A percentile compares a stretch with the other conserved stretches of the same genome.
These are phyloP conservation scores for Luffia ferchaultella DNA, from an alignment of 2,888 invertebrate genomes.

Conservation along the genomic window DNA sequence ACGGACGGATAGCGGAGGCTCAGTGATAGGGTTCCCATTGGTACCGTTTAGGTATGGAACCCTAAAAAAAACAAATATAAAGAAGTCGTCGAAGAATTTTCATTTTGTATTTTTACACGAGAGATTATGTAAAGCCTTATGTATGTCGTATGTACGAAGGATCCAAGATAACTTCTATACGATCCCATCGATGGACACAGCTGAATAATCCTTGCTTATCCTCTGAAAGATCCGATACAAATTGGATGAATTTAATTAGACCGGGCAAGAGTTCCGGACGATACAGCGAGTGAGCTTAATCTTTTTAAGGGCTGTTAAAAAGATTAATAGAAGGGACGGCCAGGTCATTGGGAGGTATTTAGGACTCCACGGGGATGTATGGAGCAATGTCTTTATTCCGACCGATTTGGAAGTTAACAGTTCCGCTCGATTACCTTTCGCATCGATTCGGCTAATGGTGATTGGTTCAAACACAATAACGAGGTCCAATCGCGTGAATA, in stretches of 20 bases:
- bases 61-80: too few relatives aligned
- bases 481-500: not conserved
- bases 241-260: constrained; percentile 31
- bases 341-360: constrained; percentile 41
- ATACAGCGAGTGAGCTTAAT: constrained; percentile 19
- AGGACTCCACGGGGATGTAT: constrained; percentile 26
- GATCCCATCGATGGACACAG: too few relatives aligned
- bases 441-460: constrained; percentile 21
- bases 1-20: too few relatives aligned
- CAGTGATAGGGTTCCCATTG: too few relatives aligned
- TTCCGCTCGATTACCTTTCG: constrained; percentile 26
- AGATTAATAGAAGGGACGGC: constrained; percentile 45
- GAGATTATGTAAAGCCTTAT: too few relatives aligned
- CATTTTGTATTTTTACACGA: too few relatives aligned
- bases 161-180: too few relatives aligned
- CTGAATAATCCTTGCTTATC: too few relatives aligned
- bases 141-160: too few relatives aligned
- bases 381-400: constrained; percentile 13
- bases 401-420: constrained; percentile 24
- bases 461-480: constrained; percentile 14
- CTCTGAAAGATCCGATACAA: too few relatives aligned
- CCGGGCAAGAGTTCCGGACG: constrained; percentile 8
- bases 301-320: constrained; percentile 40
- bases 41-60: too few relatives aligned
- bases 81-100: too few relatives aligned